A percentile compares a stretch with the other conserved stretches of the same genome.
These are phyloP conservation scores for Holcopasites calliopsidis DNA, from an alignment of 1,140 invertebrate species.

Conservation along the genomic window DNA sequence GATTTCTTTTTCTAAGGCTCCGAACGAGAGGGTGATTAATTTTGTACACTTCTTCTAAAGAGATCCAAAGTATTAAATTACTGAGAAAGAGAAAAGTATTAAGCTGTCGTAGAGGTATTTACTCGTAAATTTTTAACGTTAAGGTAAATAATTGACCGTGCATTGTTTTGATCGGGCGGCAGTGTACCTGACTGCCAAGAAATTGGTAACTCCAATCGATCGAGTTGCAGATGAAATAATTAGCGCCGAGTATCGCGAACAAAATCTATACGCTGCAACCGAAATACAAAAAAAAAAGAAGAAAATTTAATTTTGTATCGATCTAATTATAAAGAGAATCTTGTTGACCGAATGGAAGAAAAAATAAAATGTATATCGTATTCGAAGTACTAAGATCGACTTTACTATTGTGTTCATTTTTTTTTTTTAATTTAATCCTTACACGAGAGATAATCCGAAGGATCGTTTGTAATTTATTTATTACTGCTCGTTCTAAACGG, in stretches of 20 bases:
- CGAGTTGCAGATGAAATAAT: neutral
- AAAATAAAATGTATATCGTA: neutral
- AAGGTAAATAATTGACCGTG: conserved; percentile 16
- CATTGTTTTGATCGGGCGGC: neutral
- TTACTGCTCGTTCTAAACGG: neutral
- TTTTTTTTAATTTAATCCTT: neutral
- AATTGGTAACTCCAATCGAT: conserved; percentile 9
- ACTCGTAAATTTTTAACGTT: conserved; percentile 31
- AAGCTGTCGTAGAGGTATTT: conserved; percentile 30
- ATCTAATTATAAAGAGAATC: neutral
- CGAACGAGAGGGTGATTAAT: neutral
- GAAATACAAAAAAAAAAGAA: neutral
- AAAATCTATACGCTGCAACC: neutral
- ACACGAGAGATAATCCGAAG: neutral
- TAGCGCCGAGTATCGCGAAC: neutral
- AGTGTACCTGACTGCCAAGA: conserved; percentile 15
- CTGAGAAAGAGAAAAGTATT: conserved; percentile 33
- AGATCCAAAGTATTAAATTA: conserved; percentile 41
- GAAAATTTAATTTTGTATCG: neutral
- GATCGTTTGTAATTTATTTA: conserved; percentile 17
- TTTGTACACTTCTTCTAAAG: conserved; percentile 27
- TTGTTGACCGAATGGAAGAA: neutral
- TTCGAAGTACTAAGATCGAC: neutral
- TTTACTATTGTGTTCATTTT: neutral
- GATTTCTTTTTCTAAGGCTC: neutral